Base-by-base conservation (phyloP, 1,140 invertebrate species). In the Eciton burchellii region DNA sequence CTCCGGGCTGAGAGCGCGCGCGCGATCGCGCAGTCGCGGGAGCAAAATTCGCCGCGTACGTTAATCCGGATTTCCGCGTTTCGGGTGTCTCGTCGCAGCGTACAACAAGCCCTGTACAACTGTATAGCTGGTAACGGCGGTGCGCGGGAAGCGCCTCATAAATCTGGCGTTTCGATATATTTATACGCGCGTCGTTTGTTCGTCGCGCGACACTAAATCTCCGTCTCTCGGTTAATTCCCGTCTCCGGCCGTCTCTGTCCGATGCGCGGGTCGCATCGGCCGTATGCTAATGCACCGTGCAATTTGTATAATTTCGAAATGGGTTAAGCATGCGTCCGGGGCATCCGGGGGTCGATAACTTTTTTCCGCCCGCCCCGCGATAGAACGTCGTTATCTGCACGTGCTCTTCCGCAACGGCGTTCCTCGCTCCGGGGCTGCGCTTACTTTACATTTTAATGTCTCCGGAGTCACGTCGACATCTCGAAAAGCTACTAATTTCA, bases 251-350 rank as follows among this genome's bases (percentile, higher is more conserved):
- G 65, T 16, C 56, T 49, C 63, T 45, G 41, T 29, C 26, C 56
- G n/a, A n/a, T n/a, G n/a, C 79, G 4, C 63, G 43, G 57, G n/a
- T n/a, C n/a, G n/a, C 29, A n/a, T 41, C 45, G 56, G 29, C 19
- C 29, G 24, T 73, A 86, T 86, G 85, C 79, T 76, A 86, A 86
- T 86, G 45, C 52, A 35, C n/a, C 35, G 11, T 65, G 79, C 79
- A 74, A 86, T 86, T 86, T 86, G 85, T 86, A 86, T 86, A 86
- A 86, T 86, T 86, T 60, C 65, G 60, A 86, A 86, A 86, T 76
- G 85, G 85, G 79, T 86, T 86, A 86, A 86, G 79, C 84, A 77
- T 79, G 77, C 77, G 29, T 85, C n/a, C 62, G 70, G 52, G 62
- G 62, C 63, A 72, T 85, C 79, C 83, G 6, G 52, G 54, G 84